phyloP scores from a whole-genome alignment of 2,888 invertebrate species.

The Spisula subtruncata region DNA sequence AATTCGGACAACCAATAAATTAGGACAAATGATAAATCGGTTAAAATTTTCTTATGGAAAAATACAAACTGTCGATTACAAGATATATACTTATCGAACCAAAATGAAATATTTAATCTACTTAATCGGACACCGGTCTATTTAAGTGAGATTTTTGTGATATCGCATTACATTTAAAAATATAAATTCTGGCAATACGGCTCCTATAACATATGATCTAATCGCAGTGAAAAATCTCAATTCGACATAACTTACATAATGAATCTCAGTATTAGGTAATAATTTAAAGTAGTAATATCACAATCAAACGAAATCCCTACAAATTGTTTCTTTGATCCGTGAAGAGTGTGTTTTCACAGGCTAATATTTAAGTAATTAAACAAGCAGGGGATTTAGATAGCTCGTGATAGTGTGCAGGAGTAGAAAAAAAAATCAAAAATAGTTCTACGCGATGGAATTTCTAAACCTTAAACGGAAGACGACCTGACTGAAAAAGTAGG shows the following conservation, averaged over 20 bases:
- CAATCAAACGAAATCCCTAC: constrained; percentile 46
- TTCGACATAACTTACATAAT: constrained; percentile 30
- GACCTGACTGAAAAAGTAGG: constrained; percentile 30
- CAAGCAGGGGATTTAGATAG: constrained; percentile 46
- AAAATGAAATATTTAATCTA: neutral
- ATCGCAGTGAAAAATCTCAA: constrained; percentile 28
- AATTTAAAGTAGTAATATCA: constrained; percentile 51
- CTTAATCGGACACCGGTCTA: neutral
- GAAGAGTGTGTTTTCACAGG: constrained; percentile 51
- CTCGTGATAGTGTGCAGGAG: constrained; percentile 17
- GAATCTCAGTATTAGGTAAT: constrained; percentile 45
- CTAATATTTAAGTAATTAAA: constrained; percentile 58
- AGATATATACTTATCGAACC: neutral
- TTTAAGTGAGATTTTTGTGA: neutral
- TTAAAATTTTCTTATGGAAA: neutral
- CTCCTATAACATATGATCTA: constrained; percentile 25
- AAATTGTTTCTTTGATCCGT: constrained; percentile 52
- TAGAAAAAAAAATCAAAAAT: constrained; percentile 30
- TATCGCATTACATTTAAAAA: constrained; percentile 21
- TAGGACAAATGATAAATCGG: neutral
- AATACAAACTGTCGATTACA: neutral
- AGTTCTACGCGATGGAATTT: constrained; percentile 19
- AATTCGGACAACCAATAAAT: neutral
- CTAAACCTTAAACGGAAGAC: constrained; percentile 24
- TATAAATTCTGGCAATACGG: constrained; percentile 8